phyloP scores from a whole-genome alignment of 92 coral and sea anemone species.

The Umimayanthus chanpuru region DNA sequence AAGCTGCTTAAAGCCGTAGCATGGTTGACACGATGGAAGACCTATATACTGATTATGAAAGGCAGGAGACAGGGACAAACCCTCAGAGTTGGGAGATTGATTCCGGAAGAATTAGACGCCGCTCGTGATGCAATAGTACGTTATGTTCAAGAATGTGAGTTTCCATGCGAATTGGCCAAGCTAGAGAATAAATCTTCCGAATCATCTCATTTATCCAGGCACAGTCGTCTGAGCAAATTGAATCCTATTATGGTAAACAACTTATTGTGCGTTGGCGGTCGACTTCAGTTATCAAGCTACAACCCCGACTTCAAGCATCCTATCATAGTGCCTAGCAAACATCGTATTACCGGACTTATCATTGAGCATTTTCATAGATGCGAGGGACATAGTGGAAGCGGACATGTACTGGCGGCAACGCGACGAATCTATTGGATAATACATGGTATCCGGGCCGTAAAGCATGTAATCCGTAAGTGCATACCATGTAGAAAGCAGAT shows the following conservation, averaged over 20 bases:
- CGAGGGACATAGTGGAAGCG: slow-evolving; percentile 18
- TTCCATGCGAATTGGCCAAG: not conserved
- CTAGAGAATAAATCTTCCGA: no score
- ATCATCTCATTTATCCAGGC: no score
- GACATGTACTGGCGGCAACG: slow-evolving; percentile 37
- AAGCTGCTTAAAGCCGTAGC: slow-evolving; percentile 26
- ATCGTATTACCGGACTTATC: no score
- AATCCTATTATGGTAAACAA: slow-evolving; percentile 20
- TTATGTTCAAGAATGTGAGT: not conserved
- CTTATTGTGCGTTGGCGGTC: slow-evolving; percentile 32
- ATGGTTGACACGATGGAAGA: slow-evolving; percentile 34
- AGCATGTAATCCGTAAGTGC: slow-evolving; percentile 7
- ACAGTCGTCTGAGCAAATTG: not conserved
- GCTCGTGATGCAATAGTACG: not conserved
- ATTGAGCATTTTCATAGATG: no score
- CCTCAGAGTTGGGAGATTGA: not conserved
- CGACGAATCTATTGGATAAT: slow-evolving; percentile 37
- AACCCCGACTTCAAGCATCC: slow-evolving; percentile 13
- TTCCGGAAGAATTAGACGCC: not conserved
- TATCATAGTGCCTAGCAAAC: no score
- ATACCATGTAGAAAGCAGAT: not conserved
- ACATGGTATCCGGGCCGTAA: slow-evolving; percentile 10
- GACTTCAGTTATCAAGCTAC: slow-evolving; percentile 2
- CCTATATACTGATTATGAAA: not conserved
- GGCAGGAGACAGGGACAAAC: no score